These are phyloP conservation scores for Caenorhabditis brenneri DNA, from an alignment of 1,140 invertebrate species.

Conservation along the genomic window DNA sequence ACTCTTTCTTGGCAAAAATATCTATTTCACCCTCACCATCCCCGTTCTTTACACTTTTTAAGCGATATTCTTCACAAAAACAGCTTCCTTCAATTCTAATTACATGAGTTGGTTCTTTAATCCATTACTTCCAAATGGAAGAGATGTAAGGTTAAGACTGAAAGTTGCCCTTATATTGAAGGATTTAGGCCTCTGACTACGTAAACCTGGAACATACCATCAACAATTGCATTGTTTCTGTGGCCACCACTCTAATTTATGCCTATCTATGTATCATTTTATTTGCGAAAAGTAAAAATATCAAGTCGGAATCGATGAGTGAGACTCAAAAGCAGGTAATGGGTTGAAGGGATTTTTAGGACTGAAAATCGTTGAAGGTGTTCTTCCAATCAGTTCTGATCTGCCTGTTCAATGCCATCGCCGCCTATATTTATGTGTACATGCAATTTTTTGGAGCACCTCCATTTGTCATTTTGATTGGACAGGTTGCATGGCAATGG, in stretches of 20 bases:
- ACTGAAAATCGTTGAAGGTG: constrained; percentile 36
- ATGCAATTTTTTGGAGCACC: constrained; percentile 53
- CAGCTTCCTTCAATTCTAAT: too few relatives aligned
- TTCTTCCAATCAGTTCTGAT: constrained; percentile 49
- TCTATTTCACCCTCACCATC: too few relatives aligned
- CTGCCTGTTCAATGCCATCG: constrained; percentile 44
- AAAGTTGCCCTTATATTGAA: too few relatives aligned
- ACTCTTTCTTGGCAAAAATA: too few relatives aligned
- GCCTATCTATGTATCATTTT: constrained; percentile 17
- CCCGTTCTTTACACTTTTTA: too few relatives aligned
- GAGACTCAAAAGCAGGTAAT: constrained; percentile 37
- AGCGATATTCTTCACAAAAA: too few relatives aligned
- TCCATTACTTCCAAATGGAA: too few relatives aligned
- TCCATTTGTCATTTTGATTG: constrained; percentile 13
- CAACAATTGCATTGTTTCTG: too few relatives aligned
- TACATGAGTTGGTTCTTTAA: too few relatives aligned
- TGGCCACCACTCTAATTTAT: constrained; percentile 43
- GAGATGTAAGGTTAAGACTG: too few relatives aligned
- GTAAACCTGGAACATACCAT: too few relatives aligned
- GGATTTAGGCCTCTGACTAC: constrained; percentile 28
- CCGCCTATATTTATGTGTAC: constrained; percentile 49
- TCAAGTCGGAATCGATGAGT: constrained; percentile 10
- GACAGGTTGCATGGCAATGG: constrained; percentile 51
- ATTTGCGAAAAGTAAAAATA: not conserved
- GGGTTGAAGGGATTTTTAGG: not conserved